Conservation (phyloP, 2,888 invertebrate species). For the Perithous albicinctus region DNA sequence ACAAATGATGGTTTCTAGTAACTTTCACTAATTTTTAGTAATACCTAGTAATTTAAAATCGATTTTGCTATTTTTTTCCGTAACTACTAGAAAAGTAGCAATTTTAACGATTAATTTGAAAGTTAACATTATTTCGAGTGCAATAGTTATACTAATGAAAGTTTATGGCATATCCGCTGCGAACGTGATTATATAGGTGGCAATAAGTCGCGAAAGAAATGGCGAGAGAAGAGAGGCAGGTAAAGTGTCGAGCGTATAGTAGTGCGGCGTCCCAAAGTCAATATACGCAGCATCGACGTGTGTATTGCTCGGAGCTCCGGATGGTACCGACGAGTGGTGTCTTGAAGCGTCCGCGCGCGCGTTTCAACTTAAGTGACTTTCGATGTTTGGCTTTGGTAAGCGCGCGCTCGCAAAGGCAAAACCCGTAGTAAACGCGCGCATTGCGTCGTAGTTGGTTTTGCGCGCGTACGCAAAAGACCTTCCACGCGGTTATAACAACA, state of each 20-base stretch:
- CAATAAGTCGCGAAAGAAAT: not conserved
- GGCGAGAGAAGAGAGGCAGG: not conserved
- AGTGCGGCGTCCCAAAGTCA: constrained; percentile 60
- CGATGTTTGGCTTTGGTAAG: constrained; percentile 80
- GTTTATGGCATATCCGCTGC: not conserved
- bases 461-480: constrained; percentile 29
- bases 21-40: no score
- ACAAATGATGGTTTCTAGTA: no score
- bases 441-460: constrained; percentile 59
- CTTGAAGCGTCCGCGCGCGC: constrained; percentile 73
- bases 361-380: constrained; percentile 83
- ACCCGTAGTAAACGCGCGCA: constrained; percentile 66
- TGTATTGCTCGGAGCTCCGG: no score
- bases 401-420: constrained; percentile 55
- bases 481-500: constrained; percentile 56
- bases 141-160: not conserved
- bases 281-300: constrained; percentile 12
- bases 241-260: constrained; percentile 38
- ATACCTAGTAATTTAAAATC: no score
- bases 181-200: not conserved
- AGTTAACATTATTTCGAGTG: not conserved
- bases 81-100: no score
- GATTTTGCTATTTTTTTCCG: no score
- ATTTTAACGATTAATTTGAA: no score
- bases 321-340: no score